phyloP scores from a whole-genome alignment of 2,113 vertebrate species.

The Delphinus delphis region DNA sequence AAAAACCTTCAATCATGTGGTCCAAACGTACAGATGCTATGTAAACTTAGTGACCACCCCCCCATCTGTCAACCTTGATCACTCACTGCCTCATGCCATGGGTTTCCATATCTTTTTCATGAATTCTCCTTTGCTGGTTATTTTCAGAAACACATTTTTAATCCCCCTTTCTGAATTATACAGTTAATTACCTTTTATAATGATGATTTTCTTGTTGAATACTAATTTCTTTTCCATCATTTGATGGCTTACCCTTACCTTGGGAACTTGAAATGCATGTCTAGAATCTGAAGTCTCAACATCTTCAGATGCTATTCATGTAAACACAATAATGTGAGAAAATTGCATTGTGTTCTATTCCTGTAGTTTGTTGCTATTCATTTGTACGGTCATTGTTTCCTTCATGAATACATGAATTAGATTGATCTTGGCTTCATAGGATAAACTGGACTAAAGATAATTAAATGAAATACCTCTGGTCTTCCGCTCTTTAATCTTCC shows the following conservation, averaged over 20 bases:
- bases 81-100: background rate
- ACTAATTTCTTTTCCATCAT: background rate
- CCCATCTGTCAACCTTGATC: background rate
- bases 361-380: background rate
- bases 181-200: background rate
- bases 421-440: background rate
- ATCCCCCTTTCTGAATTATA: background rate
- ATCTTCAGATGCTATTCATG: background rate
- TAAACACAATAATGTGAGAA: background rate
- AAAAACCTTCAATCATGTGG: background rate
- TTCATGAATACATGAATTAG: background rate
- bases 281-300: conserved; percentile 6
- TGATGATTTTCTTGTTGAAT: background rate
- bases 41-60: background rate
- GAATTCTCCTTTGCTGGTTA: background rate
- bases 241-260: background rate
- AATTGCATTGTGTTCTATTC: background rate
- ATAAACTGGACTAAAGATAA: background rate
- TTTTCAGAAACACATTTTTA: background rate
- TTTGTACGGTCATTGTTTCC: background rate
- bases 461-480: background rate
- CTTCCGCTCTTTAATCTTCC: background rate
- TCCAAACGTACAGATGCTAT: background rate
- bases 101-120: background rate
- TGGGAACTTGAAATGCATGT: background rate